Base-by-base conservation (phyloP, 1,140 invertebrate species). In the Neodiprion pinetum region DNA sequence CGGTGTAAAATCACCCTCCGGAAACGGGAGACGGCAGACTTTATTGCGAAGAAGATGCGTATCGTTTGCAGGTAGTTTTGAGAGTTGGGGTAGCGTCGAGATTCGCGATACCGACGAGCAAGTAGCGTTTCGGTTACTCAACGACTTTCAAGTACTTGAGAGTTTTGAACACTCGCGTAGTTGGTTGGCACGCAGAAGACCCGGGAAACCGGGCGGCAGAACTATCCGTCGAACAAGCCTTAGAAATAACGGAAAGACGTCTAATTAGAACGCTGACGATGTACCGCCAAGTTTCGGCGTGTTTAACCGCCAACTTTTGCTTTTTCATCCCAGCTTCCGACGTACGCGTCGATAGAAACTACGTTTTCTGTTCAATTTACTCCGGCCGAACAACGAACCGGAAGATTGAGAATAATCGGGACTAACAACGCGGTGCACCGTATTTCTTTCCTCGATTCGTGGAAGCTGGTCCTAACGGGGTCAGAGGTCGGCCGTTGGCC, bases 351-450 rank as follows among this genome's bases (percentile, higher is more conserved):
- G 28, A 40, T 40, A 1, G 28, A 40, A 40, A 1, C 28, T 40
- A 40, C 5, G 28, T 40, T 61, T 61, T 61, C 53, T 61, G n/a
- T 61, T 17, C 53, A 17, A 61, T 61, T 61, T 12, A 17, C 53
- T 61, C n/a, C 53, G 53, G n/a, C 53, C 53, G n/a, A 61, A 61
- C 53, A 61, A 61, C n/a, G 53, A 61, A 17, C 11, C n/a, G 53
- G 53, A 61, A 61, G 53, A 61, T 61, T 12, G n/a, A 61, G 53
- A 61, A 61, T 61, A 61, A 61, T 61, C n/a, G 53, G n/a, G 53
- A 61, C 53, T 12, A 61, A 40, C 28, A 40, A 61, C 53, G 53
- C 7, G 53, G 8, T 61, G n/a, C 53, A 61, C 53, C 53, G 53
- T 17, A 40, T 40, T 12, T 61, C 53, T 61, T 40, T 40, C 28